These are phyloP conservation scores for Aleiodes leptofemur DNA, from an alignment of 2,888 invertebrate genomes.

Conservation along the genomic window DNA sequence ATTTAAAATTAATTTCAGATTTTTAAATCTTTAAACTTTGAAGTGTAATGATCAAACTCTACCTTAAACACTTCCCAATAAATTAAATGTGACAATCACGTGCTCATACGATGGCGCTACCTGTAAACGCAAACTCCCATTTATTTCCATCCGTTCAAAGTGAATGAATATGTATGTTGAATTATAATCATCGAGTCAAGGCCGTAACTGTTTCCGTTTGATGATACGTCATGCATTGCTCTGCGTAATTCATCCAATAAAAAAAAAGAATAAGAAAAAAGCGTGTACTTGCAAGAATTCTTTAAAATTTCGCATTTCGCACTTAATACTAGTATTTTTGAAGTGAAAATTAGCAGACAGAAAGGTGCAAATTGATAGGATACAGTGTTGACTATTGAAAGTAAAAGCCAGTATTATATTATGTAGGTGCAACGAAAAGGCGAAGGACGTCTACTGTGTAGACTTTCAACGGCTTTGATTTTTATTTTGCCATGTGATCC, in stretches of 20 bases:
- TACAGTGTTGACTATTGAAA: conserved; percentile 22
- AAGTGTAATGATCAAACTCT: no score
- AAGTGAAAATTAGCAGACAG: background rate
- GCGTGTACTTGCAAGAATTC: background rate
- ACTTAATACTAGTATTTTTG: background rate
- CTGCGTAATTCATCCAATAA: background rate
- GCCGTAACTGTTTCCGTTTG: conserved; percentile 66
- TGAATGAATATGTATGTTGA: conserved; percentile 69
- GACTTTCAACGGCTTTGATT: conserved; percentile 25
- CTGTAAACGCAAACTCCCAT: conserved; percentile 61
- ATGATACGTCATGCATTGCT: conserved; percentile 27
- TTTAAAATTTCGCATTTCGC: no score
- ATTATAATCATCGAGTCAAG: conserved; percentile 69
- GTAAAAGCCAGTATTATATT: conserved; percentile 21
- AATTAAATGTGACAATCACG: conserved; percentile 15
- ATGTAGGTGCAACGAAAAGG: conserved; percentile 44
- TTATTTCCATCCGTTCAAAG: conserved; percentile 62
- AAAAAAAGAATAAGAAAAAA: no score
- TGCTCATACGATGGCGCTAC: conserved; percentile 39
- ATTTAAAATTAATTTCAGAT: no score
- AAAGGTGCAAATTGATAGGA: conserved; percentile 19
- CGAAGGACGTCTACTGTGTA: conserved; percentile 41
- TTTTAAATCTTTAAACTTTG: no score
- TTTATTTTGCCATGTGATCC: conserved; percentile 6
- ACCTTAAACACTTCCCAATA: background rate